phyloP scores from a whole-genome alignment of 2,113 vertebrate species.

The Gasterosteus aculeatus region DNA sequence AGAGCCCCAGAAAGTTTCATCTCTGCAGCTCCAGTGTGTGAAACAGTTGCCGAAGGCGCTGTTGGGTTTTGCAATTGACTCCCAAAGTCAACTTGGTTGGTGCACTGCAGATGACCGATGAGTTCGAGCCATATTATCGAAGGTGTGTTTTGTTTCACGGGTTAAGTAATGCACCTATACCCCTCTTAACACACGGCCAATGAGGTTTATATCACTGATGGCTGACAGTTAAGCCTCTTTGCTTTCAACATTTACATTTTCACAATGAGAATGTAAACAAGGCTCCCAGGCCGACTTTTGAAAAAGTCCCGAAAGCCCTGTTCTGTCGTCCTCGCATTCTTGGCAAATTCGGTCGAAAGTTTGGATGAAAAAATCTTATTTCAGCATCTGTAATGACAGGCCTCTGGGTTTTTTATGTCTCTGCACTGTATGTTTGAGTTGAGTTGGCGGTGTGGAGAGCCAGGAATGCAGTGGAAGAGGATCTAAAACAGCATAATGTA shows the following conservation, averaged over 20 bases:
- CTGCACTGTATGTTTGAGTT: neutral
- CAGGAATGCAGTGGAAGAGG: conserved; percentile 21
- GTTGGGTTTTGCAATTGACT: neutral
- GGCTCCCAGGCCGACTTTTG: conserved; percentile 20
- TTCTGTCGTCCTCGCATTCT: neutral
- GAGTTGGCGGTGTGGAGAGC: neutral
- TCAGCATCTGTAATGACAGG: neutral
- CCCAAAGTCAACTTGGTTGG: neutral
- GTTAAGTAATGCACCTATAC: conserved; percentile 6
- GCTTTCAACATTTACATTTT: conserved; percentile 22
- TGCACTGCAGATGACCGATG: neutral
- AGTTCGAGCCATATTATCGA: neutral
- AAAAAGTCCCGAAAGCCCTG: conserved; percentile 18
- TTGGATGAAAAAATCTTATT: neutral
- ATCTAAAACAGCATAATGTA: conserved; percentile 5
- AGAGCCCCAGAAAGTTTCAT: conserved; percentile 6
- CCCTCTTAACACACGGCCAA: conserved; percentile 10
- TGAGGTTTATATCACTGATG: conserved; percentile 24
- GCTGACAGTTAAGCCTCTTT: conserved; percentile 38
- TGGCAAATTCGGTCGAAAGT: neutral
- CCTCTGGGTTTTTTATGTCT: neutral
- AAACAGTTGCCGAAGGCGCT: neutral
- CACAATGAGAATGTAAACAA: conserved; percentile 61
- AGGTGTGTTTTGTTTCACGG: neutral
- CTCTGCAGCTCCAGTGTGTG: neutral